Percentiles rank a stretch among this genome's conserved stretches.
Evolutionary conservation across 2,113 vertebrate genomes (phyloP).

Genomic region (Athene noctua): DNA sequence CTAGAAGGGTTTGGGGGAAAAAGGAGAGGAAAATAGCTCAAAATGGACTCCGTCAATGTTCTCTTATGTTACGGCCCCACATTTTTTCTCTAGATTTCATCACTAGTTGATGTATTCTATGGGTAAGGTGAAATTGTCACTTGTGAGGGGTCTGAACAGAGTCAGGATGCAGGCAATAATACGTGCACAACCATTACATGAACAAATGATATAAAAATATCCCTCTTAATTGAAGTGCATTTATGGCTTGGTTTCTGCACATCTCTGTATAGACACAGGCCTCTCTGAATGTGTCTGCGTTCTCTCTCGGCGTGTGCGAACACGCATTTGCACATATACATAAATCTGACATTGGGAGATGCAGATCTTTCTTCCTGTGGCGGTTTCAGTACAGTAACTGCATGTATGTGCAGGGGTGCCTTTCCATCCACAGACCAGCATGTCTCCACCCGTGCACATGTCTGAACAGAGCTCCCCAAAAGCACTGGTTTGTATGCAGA

Average conservation of each 20-base stretch:
- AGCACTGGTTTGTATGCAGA: neutral
- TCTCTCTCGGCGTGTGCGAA: neutral
- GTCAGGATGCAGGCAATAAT: neutral
- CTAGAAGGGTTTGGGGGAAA: neutral
- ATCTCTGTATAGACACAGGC: neutral
- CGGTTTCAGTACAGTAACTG: neutral
- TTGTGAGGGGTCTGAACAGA: neutral
- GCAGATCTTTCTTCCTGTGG: neutral
- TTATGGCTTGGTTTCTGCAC: neutral
- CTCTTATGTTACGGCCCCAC: neutral
- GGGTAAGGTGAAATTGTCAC: neutral
- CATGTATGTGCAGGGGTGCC: neutral
- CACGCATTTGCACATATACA: neutral
- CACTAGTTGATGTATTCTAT: neutral
- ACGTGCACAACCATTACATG: neutral
- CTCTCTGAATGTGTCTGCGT: neutral
- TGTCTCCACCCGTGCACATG: neutral
- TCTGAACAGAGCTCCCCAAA: neutral
- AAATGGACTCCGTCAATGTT: neutral
- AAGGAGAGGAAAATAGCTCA: neutral
- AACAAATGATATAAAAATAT: neutral
- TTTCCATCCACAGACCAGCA: neutral
- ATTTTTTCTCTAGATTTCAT: neutral
- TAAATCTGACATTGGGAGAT: neutral
- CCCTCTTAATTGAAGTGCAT: neutral